Evolutionary conservation across 2,888 invertebrate species (phyloP).

Genomic region (Bugulina stolonifera): DNA sequence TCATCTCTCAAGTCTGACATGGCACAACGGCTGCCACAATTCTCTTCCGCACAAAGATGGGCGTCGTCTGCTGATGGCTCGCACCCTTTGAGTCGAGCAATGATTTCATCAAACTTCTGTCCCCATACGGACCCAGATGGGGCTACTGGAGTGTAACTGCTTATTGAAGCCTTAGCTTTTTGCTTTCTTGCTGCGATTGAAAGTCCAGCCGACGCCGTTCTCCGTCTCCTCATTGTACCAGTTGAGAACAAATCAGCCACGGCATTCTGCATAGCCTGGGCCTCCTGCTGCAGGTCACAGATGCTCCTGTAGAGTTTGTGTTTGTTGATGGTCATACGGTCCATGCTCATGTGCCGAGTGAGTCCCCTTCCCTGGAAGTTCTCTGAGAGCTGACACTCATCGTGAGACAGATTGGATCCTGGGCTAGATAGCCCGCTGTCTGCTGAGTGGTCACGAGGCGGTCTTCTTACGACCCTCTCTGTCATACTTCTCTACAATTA

Average conservation of each 20-base stretch:
- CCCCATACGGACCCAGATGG: background rate
- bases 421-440: slow-evolving; percentile 24
- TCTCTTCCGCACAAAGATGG: background rate
- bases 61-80: background rate
- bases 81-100: background rate
- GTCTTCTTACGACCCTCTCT: background rate
- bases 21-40: background rate
- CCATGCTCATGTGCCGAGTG: slow-evolving; percentile 17
- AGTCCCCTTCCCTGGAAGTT: background rate
- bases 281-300: slow-evolving; percentile 1
- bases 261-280: background rate
- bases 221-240: background rate
- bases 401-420: background rate
- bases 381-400: background rate
- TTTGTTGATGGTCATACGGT: background rate
- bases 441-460: background rate
- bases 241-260: slow-evolving; percentile 1
- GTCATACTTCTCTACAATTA: slow-evolving; percentile 22
- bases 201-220: slow-evolving; percentile 3
- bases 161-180: background rate
- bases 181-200: background rate
- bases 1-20: background rate
- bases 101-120: slow-evolving; percentile 19
- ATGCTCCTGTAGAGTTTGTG: slow-evolving; percentile 5
- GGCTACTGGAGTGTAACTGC: background rate